A percentile compares a stretch with the other conserved stretches of the same genome.
Conservation (phyloP, 2,113 vertebrate species). For the Melospiza melodia region DNA sequence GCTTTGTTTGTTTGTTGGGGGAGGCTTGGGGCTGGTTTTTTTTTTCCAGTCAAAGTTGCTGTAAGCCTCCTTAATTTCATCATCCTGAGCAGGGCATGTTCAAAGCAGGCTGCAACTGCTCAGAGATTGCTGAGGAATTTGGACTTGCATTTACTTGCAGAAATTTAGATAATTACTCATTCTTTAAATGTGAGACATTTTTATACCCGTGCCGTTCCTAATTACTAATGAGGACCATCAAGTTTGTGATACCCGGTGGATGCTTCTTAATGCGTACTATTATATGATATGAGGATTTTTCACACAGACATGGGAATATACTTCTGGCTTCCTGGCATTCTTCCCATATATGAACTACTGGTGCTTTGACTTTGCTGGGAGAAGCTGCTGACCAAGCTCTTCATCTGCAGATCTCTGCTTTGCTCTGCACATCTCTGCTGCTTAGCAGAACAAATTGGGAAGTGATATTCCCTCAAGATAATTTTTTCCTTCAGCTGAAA, state of each 20-base stretch:
- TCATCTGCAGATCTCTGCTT: background rate
- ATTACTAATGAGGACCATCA: background rate
- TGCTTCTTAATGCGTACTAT: background rate
- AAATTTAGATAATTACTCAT: slow-evolving; percentile 1
- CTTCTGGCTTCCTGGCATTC: background rate
- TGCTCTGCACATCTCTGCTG: background rate
- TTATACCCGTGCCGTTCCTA: background rate
- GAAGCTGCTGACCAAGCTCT: background rate
- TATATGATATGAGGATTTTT: background rate
- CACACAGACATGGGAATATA: background rate
- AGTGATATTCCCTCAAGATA: background rate
- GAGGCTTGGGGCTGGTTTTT: background rate
- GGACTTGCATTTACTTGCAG: slow-evolving; percentile 51
- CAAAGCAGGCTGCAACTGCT: slow-evolving; percentile 38
- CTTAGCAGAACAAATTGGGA: background rate
- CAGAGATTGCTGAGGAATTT: slow-evolving; percentile 29
- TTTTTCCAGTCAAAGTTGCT: background rate
- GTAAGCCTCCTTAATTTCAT: slow-evolving; percentile 24
- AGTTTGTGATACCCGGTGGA: background rate
- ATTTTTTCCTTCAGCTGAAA: background rate
- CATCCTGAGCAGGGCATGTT: background rate
- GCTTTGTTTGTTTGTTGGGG: background rate
- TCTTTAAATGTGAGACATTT: background rate
- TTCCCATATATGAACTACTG: background rate
- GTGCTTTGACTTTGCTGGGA: background rate